Base-by-base conservation (phyloP, 2,113 vertebrate genomes). In the Gymnogyps californianus region DNA sequence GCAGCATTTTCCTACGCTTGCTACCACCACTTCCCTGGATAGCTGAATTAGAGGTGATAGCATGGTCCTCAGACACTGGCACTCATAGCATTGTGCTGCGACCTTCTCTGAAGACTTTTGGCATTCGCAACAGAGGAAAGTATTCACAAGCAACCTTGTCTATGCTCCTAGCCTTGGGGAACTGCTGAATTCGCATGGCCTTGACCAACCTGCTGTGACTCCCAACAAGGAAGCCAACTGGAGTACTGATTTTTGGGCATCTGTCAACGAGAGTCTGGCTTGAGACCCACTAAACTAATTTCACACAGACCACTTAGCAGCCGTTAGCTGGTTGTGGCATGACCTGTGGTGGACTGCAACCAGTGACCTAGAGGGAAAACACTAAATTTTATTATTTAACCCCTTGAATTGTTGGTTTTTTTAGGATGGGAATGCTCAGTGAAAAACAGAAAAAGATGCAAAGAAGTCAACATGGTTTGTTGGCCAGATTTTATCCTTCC, bases 281-380 rank as follows among this genome's bases (percentile, higher is more conserved):
- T 71, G 75, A 93, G 82, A 96, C 54, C 66, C 46, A 91, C 70
- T 94, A 69, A 93, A 94, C 89, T 79, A 32, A 94, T 96, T 94
- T 85, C 70, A 62, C 22, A 44, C 71, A 80, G 54, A 67, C 29
- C 89, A 81, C 94, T 96, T 83, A 97, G 71, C 89, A 94, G 81
- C 89, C 93, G 42, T 87, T 72, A 85, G 77, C 77, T 90, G 70
- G 12, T 61, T 82, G 62, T 77, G 42, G 42, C 49, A 72, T 74
- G 87, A 85, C 70, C 81, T 55, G 78, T 93, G n/a, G 87, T 51
- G 38, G 84, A 89, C 29, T 71, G 22, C 3, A 6, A 94, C 32
- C 55, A 77, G 38, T 59, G 74, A 78, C 42, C 74, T 66, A 64
- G 62, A 76, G 22, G 17, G 28, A 82, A 91, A 92, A 16, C 19